Evolutionary conservation across 2,888 invertebrate species (phyloP).

Genomic region (Hirtodrosophila histrioides): DNA sequence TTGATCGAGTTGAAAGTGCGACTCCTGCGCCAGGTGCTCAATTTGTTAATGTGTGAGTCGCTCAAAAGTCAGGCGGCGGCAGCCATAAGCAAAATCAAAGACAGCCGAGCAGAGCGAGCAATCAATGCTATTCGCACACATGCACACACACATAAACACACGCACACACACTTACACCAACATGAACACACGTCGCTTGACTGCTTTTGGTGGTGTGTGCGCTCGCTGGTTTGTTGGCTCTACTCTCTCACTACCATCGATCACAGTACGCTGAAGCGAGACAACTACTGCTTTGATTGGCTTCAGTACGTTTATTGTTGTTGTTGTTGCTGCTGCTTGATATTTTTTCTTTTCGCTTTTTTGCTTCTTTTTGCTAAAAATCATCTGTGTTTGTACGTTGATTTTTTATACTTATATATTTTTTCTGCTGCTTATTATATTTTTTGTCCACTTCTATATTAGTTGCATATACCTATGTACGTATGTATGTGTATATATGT

Average conservation of each 20-base stretch:
- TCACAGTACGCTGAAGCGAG: constrained; percentile 62
- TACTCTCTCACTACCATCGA: constrained; percentile 42
- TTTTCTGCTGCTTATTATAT: constrained; percentile 66
- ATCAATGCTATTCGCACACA: constrained; percentile 62
- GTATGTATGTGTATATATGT: constrained; percentile 36
- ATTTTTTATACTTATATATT: constrained; percentile 52
- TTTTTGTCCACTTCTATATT: constrained; percentile 65
- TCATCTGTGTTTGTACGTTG: constrained; percentile 78
- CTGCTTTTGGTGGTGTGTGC: constrained; percentile 63
- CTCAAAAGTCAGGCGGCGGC: constrained; percentile 66
- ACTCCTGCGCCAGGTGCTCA: constrained; percentile 76
- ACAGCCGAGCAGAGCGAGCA: constrained; percentile 51
- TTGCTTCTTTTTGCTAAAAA: constrained; percentile 78
- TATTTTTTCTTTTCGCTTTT: constrained; percentile 68
- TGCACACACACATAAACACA: constrained; percentile 17
- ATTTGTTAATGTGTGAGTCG: constrained; percentile 47
- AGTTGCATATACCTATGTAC: constrained; percentile 61
- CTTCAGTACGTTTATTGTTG: constrained; percentile 55
- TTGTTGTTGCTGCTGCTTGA: constrained; percentile 59
- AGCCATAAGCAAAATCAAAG: constrained; percentile 72
- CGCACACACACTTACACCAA: constrained; percentile 42
- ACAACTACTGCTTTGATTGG: constrained; percentile 77
- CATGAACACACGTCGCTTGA: constrained; percentile 66
- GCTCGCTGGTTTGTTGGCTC: constrained; percentile 49
- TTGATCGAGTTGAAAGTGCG: constrained; percentile 60